Evolutionary conservation across 2,797 vertebrate species (phyloP).

Genomic region (Hirundo rustica): DNA sequence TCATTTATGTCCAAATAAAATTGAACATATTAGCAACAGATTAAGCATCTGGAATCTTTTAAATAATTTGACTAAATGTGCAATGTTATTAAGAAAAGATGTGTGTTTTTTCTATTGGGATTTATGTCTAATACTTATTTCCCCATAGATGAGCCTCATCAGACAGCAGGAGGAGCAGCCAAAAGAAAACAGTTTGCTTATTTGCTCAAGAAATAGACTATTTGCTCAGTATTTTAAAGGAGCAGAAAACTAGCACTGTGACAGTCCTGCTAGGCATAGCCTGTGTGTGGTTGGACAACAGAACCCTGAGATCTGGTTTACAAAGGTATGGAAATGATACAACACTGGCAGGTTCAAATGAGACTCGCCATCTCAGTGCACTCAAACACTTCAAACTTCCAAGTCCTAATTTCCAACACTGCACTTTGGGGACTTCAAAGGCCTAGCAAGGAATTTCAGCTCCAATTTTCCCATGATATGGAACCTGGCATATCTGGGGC

Average conservation of each 20-base stretch:
- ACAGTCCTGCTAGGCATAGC: neutral
- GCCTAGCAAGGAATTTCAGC: neutral
- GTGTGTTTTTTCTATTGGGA: conserved; percentile 15
- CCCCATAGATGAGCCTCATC: conserved; percentile 21
- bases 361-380: neutral
- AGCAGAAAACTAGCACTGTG: neutral
- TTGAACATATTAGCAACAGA: conserved; percentile 55
- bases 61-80: conserved; percentile 39
- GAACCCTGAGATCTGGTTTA: neutral
- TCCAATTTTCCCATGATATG: neutral
- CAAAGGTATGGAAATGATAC: neutral
- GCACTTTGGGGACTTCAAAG: neutral
- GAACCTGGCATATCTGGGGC: neutral
- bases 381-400: neutral
- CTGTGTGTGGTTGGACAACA: neutral
- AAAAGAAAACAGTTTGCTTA: conserved; percentile 11
- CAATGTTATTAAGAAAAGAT: conserved; percentile 51
- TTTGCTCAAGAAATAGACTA: conserved; percentile 25
- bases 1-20: conserved; percentile 16
- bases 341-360: neutral
- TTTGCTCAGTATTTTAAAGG: neutral
- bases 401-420: neutral
- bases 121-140: conserved; percentile 27
- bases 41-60: conserved; percentile 62
- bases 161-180: neutral